These are phyloP conservation scores for Ailurus styani DNA, from an alignment of 2,113 vertebrate species.

Conservation along the genomic window DNA sequence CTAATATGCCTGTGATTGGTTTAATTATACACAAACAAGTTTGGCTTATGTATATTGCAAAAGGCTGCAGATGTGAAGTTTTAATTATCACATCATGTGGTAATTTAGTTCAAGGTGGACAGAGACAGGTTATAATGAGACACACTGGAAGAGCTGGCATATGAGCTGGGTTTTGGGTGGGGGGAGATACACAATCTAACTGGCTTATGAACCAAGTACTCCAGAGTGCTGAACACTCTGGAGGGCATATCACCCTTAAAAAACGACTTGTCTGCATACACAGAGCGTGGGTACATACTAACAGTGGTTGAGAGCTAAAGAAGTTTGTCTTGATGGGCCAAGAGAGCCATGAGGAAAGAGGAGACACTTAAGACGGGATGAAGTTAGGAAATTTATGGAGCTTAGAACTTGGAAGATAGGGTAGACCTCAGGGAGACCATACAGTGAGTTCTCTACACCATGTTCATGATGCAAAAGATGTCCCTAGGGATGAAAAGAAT, in stretches of 20 bases:
- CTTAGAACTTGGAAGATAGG: not conserved
- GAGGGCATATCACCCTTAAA: not conserved
- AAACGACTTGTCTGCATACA: not conserved
- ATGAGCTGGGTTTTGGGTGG: not conserved
- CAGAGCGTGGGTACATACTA: not conserved
- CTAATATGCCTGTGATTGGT: not conserved
- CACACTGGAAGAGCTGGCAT: not conserved
- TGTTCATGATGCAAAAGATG: not conserved
- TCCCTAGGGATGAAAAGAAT: not conserved
- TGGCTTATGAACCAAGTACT: not conserved
- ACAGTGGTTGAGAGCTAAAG: not conserved
- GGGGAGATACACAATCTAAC: not conserved
- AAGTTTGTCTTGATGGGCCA: not conserved
- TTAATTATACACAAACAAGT: conserved; percentile 60
- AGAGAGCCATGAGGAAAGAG: not conserved
- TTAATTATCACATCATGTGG: conserved; percentile 30
- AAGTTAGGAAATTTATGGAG: not conserved
- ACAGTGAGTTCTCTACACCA: not conserved
- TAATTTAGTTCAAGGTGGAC: conserved; percentile 39
- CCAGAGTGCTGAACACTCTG: not conserved
- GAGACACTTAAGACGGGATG: not conserved
- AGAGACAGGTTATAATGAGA: not conserved
- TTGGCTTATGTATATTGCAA: conserved; percentile 41
- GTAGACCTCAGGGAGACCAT: not conserved
- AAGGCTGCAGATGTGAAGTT: conserved; percentile 37